Conservation (phyloP, 2,888 invertebrate species). For the Entomobrya proxima region DNA sequence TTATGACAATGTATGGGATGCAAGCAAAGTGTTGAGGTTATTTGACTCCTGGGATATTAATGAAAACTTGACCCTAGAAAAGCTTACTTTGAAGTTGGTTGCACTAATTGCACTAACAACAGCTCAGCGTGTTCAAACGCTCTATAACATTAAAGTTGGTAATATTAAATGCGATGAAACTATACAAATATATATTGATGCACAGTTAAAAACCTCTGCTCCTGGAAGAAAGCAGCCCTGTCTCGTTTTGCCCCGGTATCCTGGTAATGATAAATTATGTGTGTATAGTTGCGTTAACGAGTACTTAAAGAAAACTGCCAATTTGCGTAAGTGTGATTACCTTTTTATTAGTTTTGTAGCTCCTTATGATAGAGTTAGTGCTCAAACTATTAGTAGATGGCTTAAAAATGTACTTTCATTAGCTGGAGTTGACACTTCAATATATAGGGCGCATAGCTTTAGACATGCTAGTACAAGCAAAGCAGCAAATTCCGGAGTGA, state of each 20-base stretch:
- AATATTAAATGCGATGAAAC: background rate
- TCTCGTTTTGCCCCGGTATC: constrained; percentile 27
- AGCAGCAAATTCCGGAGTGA: background rate
- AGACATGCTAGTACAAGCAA: constrained; percentile 3
- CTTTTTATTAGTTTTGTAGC: constrained; percentile 37
- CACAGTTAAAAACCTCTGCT: constrained; percentile 38
- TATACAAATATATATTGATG: constrained; percentile 24
- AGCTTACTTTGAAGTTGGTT: constrained; percentile 43
- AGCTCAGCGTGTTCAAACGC: constrained; percentile 59
- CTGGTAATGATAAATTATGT: constrained; percentile 38
- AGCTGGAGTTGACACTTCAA: constrained; percentile 5
- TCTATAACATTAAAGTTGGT: background rate
- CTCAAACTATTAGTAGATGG: constrained; percentile 62
- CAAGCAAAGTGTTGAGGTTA: constrained; percentile 21
- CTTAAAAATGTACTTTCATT: background rate
- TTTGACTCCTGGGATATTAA: background rate
- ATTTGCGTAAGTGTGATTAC: background rate
- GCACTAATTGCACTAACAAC: constrained; percentile 53
- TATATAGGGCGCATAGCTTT: constrained; percentile 45
- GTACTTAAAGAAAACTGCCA: constrained; percentile 28
- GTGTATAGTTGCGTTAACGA: constrained; percentile 7
- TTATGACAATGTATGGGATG: constrained; percentile 64
- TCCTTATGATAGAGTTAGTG: constrained; percentile 32
- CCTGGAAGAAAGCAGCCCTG: constrained; percentile 2
- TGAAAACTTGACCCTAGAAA: background rate